Base-by-base conservation (phyloP, 1,140 invertebrate genomes). In the Leucophenga varia region DNA sequence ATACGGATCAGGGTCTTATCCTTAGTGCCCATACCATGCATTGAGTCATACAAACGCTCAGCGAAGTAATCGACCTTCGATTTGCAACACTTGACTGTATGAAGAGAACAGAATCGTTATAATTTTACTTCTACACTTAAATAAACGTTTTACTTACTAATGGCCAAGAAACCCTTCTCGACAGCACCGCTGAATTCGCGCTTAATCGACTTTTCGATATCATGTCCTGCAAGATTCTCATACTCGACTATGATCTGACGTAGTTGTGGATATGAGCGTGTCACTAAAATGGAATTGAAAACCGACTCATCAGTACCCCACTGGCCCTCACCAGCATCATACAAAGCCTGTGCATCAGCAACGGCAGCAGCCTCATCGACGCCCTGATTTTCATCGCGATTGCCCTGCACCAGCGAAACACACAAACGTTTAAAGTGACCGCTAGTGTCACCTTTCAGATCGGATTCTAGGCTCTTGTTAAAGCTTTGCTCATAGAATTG, bases 11-110 rank as follows among this genome's bases (percentile, higher is more conserved):
- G 77, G 41, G 89, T 90, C 57, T 89, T 87, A 74, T 96, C 92
- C 59, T 91, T 90, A 20, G 92, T 96, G 30, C 92, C 92, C 58
- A 90, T 55, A 30, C 90, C 90, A 55, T 89, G 87, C 91, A 98
- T 95, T 35, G 89, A 86, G 34, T 91, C 85, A 64, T 96, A 85
- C 8, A 97, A 79, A 56, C 89, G 84, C 69, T 95, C 89, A 41
- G 95, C 94, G 79, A 97, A 97, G 78, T 93, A 97, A 31, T 87
- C 88, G 39, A 94, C 89, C 76, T 92, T 89, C 70, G 91, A 95
- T 73, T 90, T 90, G 6, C 91, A 89, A 69, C 89, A 91, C 78
- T 91, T 91, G 1, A 91, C 90, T 92, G 61, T 6, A 48, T 13
- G 41, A 42, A 43, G 7, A 17, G 6, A 34, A 13, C 3, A 43